Conservation (phyloP, 1,140 invertebrate genomes). For the Philopotamus ludificatus region DNA sequence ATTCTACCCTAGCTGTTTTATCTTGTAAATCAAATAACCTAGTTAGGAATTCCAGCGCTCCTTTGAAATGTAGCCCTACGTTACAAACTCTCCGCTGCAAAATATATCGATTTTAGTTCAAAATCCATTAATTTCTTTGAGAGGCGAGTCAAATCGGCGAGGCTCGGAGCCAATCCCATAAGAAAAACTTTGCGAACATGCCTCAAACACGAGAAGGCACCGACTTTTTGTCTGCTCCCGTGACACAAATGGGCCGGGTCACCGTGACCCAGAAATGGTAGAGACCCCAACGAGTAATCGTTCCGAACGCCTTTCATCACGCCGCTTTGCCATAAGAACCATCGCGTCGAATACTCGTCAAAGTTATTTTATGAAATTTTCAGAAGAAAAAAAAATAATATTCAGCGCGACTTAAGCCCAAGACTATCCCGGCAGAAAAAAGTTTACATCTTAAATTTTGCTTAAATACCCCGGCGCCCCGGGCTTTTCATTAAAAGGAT, state of each 20-base stretch:
- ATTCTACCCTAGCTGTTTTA: too few species aligned
- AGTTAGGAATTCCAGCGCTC: too few species aligned
- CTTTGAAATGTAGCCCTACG: too few species aligned
- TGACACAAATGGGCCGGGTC: conserved; percentile 28
- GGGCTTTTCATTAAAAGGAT: too few species aligned
- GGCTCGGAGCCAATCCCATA: conserved; percentile 26
- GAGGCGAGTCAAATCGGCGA: conserved; percentile 5
- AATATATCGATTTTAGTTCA: conserved; percentile 18
- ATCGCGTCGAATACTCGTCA: background rate
- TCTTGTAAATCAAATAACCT: too few species aligned
- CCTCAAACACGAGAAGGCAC: conserved; percentile 14
- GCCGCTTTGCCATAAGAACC: background rate
- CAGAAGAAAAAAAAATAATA: too few species aligned
- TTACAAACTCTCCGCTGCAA: too few species aligned
- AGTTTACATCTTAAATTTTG: too few species aligned
- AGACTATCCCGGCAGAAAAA: too few species aligned
- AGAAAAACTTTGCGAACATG: conserved; percentile 27
- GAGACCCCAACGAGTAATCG: background rate
- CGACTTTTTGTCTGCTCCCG: background rate
- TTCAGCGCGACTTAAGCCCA: too few species aligned
- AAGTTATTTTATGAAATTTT: background rate
- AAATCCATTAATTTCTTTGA: conserved; percentile 36
- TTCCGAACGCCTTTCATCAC: background rate
- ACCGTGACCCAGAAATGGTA: conserved; percentile 16
- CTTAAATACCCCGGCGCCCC: too few species aligned